Conservation (phyloP, 2,113 vertebrate genomes). For the Sphyrna mokarran region DNA sequence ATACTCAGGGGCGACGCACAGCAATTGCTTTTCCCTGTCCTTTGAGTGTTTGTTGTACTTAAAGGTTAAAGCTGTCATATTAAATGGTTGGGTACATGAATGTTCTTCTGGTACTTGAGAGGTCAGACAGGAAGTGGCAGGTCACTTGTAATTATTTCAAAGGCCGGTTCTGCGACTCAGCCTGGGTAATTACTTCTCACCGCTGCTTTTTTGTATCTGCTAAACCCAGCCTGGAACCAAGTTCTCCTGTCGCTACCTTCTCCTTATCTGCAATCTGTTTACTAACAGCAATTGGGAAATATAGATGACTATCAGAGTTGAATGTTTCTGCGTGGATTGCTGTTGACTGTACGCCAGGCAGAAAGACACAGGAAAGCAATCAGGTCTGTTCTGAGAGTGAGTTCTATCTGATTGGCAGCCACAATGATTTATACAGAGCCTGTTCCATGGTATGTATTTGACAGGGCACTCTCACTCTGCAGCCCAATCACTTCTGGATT, state of each 20-base stretch:
- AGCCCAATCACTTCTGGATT: neutral
- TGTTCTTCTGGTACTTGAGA: conserved; percentile 10
- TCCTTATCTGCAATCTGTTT: conserved; percentile 22
- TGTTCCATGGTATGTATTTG: neutral
- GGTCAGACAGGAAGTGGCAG: conserved; percentile 28
- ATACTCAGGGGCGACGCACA: neutral
- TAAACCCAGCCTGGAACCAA: neutral
- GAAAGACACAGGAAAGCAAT: neutral
- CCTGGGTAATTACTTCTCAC: neutral
- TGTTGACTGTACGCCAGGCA: neutral
- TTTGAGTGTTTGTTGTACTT: conserved; percentile 28
- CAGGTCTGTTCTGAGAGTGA: neutral
- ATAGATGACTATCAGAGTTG: neutral
- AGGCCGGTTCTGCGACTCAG: conserved; percentile 12
- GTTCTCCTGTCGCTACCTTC: neutral
- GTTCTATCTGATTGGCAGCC: neutral
- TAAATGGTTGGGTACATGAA: conserved; percentile 33
- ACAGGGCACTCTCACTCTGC: neutral
- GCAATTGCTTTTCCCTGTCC: conserved; percentile 14
- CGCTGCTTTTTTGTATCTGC: neutral
- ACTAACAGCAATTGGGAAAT: conserved; percentile 13
- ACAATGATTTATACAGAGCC: neutral
- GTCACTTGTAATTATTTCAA: conserved; percentile 25
- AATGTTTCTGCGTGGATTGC: neutral
- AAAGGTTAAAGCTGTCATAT: conserved; percentile 33